A percentile compares a stretch with the other conserved stretches of the same genome.
Conservation (phyloP, 2,113 vertebrate genomes). For the rabbit (Oryctolagus cuniculus) region DNA sequence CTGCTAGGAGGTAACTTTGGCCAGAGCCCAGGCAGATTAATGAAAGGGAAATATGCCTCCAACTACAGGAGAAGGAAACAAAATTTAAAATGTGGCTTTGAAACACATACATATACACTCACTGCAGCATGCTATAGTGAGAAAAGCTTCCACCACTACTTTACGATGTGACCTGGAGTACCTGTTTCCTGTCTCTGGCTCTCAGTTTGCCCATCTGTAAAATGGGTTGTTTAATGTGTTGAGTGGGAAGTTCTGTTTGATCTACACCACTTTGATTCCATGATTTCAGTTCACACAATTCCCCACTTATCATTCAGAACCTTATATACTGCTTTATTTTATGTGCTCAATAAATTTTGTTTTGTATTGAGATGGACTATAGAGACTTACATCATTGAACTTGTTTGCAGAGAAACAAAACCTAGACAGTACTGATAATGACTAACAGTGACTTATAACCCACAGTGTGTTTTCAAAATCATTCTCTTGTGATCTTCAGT, state of each 20-base stretch:
- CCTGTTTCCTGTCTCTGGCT: constrained; percentile 4
- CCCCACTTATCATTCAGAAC: background rate
- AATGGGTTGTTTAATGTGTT: background rate
- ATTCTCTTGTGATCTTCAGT: background rate
- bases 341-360: background rate
- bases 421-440: background rate
- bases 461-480: background rate
- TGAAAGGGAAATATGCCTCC: constrained; percentile 5
- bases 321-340: background rate
- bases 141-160: background rate
- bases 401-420: background rate
- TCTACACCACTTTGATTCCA: background rate
- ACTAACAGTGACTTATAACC: background rate
- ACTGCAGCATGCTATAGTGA: background rate
- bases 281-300: background rate
- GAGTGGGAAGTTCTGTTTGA: background rate
- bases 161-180: background rate
- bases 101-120: background rate
- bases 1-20: background rate
- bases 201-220: background rate
- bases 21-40: background rate
- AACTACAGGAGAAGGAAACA: background rate
- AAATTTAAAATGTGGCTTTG: constrained; percentile 9
- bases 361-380: background rate
- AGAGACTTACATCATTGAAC: constrained; percentile 1